Base-by-base conservation (phyloP, 2,888 invertebrate species). In the Thymelicus acteon region DNA sequence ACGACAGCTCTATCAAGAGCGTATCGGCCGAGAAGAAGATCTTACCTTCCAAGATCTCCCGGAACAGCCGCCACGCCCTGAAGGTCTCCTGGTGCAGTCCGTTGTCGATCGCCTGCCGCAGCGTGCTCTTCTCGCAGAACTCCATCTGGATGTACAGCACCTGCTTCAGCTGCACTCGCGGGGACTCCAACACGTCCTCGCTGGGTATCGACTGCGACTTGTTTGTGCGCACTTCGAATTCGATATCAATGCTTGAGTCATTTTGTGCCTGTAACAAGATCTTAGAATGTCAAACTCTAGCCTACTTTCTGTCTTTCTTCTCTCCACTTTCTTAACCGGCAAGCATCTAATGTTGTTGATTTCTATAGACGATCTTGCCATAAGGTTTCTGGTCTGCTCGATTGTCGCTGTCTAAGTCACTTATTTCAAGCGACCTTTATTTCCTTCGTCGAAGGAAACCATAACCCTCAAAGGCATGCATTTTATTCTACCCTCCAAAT, bases 81-180 rank as follows among this genome's bases (percentile, higher is more conserved):
- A 97, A 96, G 44, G 95, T 95, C 78, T 99, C 97, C 79, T 95
- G 90, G 83, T 95, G 96, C 48, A 98, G 86, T 31, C 96, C 96
- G 72, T 95, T 95, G 89, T 99, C 98, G 73, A 99, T 99, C 3
- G 98, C 98, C 74, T 96, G 97, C 87, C 96, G 94, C 47, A 92
- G 73, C 0, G 99, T 99, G 79, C 97, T 98, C 82, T 98, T 99
- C 85, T 99, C 99, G 87, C 99, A 99, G 88, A 98, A 99, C 90
- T 99, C 99, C 99, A 99, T 99, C 94, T 99, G 98, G 61, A 95
- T 94, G 83, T 98, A 98, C 92, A 99, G 95, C 71, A 96, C 96
- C 82, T 97, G 96, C 49, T 86, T 85, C 0, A 87, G 70, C 0
- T 77, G 82, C 0, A 84, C 83, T 13, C 81, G 73, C 0, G 85